phyloP scores from a whole-genome alignment of 2,113 vertebrate genomes.

The Camelus bactrianus region DNA sequence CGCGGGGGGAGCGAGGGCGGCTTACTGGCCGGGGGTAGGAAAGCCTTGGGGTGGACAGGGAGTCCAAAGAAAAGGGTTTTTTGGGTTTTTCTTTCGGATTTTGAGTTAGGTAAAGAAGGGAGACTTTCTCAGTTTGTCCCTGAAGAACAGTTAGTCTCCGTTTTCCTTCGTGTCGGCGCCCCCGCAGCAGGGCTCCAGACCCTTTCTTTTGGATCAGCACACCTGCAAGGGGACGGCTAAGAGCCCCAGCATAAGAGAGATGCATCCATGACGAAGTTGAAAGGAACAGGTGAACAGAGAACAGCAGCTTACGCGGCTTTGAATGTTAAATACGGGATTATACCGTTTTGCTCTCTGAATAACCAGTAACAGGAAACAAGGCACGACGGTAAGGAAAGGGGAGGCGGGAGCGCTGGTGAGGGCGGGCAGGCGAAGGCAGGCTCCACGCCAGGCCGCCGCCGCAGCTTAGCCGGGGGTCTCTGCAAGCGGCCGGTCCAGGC shows the following conservation, averaged over 20 bases:
- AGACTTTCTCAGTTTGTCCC: not conserved
- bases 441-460: not conserved
- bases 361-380: not conserved
- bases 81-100: not conserved
- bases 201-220: not conserved
- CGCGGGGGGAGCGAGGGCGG: not conserved
- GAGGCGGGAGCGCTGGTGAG: not conserved
- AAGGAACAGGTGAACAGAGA: not conserved
- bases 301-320: not conserved
- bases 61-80: not conserved
- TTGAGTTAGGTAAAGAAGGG: not conserved
- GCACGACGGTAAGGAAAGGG: not conserved
- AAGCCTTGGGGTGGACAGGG: not conserved
- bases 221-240: not conserved
- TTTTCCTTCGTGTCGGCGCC: not conserved
- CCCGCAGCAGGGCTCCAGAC: not conserved
- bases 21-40: not conserved
- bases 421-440: not conserved
- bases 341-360: not conserved
- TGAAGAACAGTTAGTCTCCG: not conserved
- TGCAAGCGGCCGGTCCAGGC: not conserved
- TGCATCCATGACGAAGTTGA: not conserved
- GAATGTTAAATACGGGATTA: not conserved
- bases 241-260: not conserved
- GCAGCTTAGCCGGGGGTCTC: not conserved